These are phyloP conservation scores for Hirtodrosophila confusa DNA, from an alignment of 2,888 invertebrate species.

Conservation along the genomic window DNA sequence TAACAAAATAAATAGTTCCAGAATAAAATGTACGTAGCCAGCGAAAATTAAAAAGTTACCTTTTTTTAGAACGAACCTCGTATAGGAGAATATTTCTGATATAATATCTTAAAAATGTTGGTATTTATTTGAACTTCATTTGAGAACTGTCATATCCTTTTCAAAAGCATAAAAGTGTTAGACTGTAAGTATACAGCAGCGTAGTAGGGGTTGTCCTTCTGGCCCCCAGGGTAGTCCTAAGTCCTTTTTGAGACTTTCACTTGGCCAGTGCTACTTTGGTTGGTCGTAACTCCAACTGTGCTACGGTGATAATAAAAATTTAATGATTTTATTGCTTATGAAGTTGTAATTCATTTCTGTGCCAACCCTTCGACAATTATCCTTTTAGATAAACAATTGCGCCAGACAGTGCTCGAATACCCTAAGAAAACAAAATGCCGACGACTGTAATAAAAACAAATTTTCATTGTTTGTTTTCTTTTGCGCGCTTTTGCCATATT, in stretches of 20 bases:
- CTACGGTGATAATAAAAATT: constrained; percentile 67
- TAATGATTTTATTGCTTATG: constrained; percentile 78
- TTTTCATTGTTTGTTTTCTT: constrained; percentile 71
- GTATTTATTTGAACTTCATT: not conserved
- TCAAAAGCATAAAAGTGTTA: not conserved
- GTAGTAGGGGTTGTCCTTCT: constrained; percentile 1
- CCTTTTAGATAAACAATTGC: constrained; percentile 74
- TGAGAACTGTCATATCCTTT: not conserved
- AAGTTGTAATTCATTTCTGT: constrained; percentile 75
- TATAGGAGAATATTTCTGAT: too few species aligned
- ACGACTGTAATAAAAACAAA: constrained; percentile 57
- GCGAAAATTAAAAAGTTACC: too few species aligned
- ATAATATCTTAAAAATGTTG: not conserved
- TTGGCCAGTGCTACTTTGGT: constrained; percentile 4
- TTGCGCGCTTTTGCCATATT: constrained; percentile 65
- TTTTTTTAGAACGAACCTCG: too few species aligned
- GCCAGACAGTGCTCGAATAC: constrained; percentile 39
- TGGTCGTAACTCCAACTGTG: constrained; percentile 26
- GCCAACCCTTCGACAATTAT: constrained; percentile 74
- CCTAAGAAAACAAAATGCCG: constrained; percentile 51
- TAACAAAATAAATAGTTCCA: too few species aligned
- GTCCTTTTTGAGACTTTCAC: constrained; percentile 39
- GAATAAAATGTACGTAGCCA: too few species aligned
- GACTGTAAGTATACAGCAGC: not conserved
- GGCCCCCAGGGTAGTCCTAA: constrained; percentile 12